Evolutionary conservation across 2,113 vertebrate species (phyloP).

Genomic region (Trematomus loennbergii): DNA sequence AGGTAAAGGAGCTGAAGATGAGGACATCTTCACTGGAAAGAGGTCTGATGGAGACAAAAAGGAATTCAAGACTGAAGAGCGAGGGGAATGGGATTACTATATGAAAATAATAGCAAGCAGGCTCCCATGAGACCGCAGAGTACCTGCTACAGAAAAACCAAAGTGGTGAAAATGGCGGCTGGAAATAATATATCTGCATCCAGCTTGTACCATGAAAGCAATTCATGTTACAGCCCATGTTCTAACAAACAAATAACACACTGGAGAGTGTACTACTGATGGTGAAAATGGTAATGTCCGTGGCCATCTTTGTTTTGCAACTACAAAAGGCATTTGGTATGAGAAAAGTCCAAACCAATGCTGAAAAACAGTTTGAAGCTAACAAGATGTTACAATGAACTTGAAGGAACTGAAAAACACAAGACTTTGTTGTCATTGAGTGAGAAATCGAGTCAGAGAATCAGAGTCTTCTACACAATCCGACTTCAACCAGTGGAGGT

Average conservation of each 20-base stretch:
- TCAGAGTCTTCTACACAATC: no score
- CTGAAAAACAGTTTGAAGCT: no score
- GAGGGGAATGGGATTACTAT: conserved; percentile 61
- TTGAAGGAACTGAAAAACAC: no score
- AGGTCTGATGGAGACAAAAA: conserved; percentile 67
- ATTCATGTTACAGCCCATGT: background rate
- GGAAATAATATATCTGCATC: conserved; percentile 51
- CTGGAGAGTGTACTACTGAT: conserved; percentile 18
- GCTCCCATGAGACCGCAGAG: conserved; percentile 47
- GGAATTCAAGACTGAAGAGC: conserved; percentile 60
- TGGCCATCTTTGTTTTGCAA: no score
- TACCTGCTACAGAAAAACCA: conserved; percentile 41
- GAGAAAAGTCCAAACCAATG: no score
- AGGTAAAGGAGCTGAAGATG: conserved; percentile 55
- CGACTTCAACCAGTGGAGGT: no score
- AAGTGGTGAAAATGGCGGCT: conserved; percentile 47
- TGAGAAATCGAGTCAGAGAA: no score
- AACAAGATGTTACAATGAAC: no score
- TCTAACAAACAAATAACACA: background rate
- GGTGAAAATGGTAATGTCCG: background rate
- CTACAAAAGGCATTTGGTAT: no score
- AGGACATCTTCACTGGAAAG: conserved; percentile 47
- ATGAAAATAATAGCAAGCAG: conserved; percentile 72
- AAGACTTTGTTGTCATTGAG: no score
- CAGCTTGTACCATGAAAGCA: background rate